Evolutionary conservation across 2,888 invertebrate genomes (phyloP), one percentile per base, ranked within the genome.

Genomic region (Latrodectus elegans): DNA sequence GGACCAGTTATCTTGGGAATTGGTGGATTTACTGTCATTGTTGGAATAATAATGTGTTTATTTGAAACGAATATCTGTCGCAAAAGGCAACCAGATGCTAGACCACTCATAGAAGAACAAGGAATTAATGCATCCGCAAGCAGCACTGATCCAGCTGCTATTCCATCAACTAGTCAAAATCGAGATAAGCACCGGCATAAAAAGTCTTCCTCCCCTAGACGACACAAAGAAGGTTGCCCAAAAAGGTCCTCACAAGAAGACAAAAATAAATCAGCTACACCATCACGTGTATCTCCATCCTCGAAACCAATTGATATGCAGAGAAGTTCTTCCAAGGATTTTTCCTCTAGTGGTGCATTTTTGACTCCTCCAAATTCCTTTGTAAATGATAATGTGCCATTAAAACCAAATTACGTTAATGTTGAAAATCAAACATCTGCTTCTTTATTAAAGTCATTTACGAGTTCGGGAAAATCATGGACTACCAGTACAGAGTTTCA

Each of bases 51-150:
- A n/a, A 88, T 88, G 87, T 88, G 87, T 14, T 77, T 88, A 6
- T 53, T 88, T 38, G 87, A 88, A 83, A 88, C 87, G 14, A 81
- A 83, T 55, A 82, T 88, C n/a, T 88, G 78, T 53, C 77, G 83
- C 8, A 76, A 68, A 60, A 78, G 74, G 38, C 68, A 22, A 17
- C 73, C 60, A n/a, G 87, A 88, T 65, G 14, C 72, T n/a, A 77
- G 74, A 22, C 83, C 87, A 17, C 60, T 87, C 15, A 87, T 87
- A 67, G 55, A 74, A 52, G 67, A 65, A n/a, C 64, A 81, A 72
- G 14, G 22, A 0, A 51, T 49, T 64, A 76, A 79, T 14, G 52
- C 38, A 17, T 9, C 64, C 6, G 53, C 22, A 74, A 55, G 15
- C 4, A 71, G 15, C 26, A 73, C 72, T 67, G 73, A 81, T 51